These are phyloP conservation scores for Martes flavigula DNA, from an alignment of 2,797 vertebrate genomes.

Conservation along the genomic window DNA sequence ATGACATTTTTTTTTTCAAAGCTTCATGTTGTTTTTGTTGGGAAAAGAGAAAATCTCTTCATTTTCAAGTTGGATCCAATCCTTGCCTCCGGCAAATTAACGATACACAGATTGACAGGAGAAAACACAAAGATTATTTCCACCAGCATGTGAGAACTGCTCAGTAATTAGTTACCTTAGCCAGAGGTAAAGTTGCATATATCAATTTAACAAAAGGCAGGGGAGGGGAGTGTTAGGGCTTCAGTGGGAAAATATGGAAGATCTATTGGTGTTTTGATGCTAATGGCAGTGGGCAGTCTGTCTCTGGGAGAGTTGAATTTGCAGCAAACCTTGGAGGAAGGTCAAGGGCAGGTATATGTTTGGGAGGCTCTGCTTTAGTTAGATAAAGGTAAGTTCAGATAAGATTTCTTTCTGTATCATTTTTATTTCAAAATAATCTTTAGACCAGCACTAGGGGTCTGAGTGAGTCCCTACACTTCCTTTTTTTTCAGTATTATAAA, in stretches of 20 bases:
- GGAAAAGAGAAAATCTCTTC: not conserved
- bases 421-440: conserved; percentile 33
- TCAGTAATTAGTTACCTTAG: not conserved
- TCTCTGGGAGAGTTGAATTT: not conserved
- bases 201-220: not conserved
- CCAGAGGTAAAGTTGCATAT: not conserved
- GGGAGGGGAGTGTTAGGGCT: not conserved
- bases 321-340: not conserved
- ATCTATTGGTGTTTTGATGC: not conserved
- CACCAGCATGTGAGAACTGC: fast-evolving
- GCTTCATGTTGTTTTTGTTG: not conserved
- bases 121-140: not conserved
- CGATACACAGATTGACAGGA: not conserved
- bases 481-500: not conserved
- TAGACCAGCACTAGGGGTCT: not conserved
- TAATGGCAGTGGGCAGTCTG: not conserved
- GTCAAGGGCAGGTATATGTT: not conserved
- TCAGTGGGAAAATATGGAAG: not conserved
- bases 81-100: not conserved
- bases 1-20: conserved; percentile 32
- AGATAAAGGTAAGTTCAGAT: not conserved
- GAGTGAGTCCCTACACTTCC: not conserved
- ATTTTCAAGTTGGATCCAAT: not conserved
- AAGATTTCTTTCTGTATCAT: not conserved
- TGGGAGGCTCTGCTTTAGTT: not conserved